Conservation (phyloP, 2,797 vertebrate genomes). For the Melanotaenia nigrans region DNA sequence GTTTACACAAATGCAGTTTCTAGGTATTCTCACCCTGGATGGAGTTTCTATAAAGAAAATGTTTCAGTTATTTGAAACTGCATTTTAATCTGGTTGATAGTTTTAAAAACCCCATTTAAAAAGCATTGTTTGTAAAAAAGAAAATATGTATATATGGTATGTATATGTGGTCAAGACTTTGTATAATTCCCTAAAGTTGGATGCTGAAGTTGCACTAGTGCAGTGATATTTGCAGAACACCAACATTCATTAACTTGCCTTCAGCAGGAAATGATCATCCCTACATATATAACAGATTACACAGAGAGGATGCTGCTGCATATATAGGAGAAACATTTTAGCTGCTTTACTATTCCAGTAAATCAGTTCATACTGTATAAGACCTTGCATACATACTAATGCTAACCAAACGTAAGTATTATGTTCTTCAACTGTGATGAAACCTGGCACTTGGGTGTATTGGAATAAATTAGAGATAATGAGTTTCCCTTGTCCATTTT, state of each 20-base stretch:
- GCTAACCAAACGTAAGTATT: slow-evolving; percentile 28
- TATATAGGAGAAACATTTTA: neutral
- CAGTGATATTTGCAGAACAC: neutral
- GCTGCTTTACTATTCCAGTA: slow-evolving; percentile 23
- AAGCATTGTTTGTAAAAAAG: neutral
- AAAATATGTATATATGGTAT: neutral
- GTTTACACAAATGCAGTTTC: too few species aligned
- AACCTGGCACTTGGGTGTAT: slow-evolving; percentile 25
- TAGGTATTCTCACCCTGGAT: too few species aligned
- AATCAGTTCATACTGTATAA: neutral
- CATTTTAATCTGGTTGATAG: too few species aligned
- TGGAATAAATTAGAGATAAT: slow-evolving; percentile 7
- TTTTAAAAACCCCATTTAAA: too few species aligned
- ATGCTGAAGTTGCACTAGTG: neutral
- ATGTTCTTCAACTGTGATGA: slow-evolving; percentile 28
- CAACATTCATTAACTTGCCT: slow-evolving; percentile 12
- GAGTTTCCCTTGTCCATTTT: slow-evolving; percentile 7
- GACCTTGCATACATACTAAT: slow-evolving; percentile 16
- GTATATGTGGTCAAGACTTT: neutral
- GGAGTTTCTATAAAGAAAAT: too few species aligned
- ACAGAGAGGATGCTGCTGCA: slow-evolving; percentile 3
- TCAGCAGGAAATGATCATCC: too few species aligned
- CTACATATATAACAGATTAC: too few species aligned
- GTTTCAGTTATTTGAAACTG: too few species aligned
- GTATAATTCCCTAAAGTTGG: neutral